Percentiles rank a stretch among this genome's conserved stretches.
Evolutionary conservation across 1,140 invertebrate species (phyloP).

Genomic region (Aporrectodea caliginosa): DNA sequence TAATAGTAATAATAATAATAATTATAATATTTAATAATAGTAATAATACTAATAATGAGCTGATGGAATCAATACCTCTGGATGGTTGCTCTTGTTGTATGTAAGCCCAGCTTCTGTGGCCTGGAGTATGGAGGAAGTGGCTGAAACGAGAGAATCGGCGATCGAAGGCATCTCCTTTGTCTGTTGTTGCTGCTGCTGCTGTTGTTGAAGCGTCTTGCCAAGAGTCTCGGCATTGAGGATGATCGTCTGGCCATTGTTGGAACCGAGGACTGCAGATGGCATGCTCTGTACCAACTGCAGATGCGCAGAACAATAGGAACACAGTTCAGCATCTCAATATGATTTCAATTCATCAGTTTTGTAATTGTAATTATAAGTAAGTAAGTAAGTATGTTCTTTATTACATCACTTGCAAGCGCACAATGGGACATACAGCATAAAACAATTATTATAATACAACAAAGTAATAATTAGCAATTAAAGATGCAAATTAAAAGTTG

Average conservation of each 20-base stretch:
- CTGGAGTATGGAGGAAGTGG: slow-evolving; percentile 28
- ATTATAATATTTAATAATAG: no score
- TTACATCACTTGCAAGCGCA: no score
- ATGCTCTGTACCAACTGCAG: slow-evolving; percentile 31
- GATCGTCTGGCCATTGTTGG: slow-evolving; percentile 50
- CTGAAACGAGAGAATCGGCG: slow-evolving; percentile 30
- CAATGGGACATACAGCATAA: no score
- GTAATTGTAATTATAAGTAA: no score
- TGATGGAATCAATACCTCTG: no score
- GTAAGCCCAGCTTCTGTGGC: neutral
- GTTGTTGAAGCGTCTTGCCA: slow-evolving; percentile 50
- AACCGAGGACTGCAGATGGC: slow-evolving; percentile 43
- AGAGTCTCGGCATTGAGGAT: slow-evolving; percentile 17
- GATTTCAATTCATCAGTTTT: no score
- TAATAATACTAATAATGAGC: no score
- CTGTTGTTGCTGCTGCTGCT: slow-evolving; percentile 43
- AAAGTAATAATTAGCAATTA: no score
- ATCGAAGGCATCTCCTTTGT: slow-evolving; percentile 25
- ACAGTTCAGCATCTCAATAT: neutral
- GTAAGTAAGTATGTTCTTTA: no score
- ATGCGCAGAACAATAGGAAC: neutral
- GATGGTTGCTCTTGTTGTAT: neutral
- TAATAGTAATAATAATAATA: no score
- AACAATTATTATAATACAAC: no score
- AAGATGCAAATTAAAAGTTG: no score